Evolutionary conservation across 2,888 invertebrate genomes (phyloP).

Genomic region (Macrophya alboannulata): DNA sequence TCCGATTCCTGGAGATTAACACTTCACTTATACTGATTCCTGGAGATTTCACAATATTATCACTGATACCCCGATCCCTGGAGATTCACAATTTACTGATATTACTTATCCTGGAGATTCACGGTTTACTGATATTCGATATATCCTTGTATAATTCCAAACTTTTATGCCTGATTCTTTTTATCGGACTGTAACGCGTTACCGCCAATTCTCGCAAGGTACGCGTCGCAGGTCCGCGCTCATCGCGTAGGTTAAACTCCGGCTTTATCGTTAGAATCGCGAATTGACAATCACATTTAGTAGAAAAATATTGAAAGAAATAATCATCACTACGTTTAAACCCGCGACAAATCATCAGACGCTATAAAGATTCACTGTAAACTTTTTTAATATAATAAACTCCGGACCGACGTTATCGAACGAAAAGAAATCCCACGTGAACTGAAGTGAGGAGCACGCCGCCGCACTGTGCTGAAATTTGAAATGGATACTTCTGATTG

Average conservation of each 20-base stretch:
- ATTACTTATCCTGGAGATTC: background rate
- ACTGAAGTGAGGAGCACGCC: constrained; percentile 10
- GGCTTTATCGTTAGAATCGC: background rate
- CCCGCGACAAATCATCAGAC: background rate
- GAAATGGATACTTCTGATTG: constrained; percentile 9
- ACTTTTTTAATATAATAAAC: background rate
- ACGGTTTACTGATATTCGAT: background rate
- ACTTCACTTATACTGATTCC: too few species aligned
- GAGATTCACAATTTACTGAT: background rate
- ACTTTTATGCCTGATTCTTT: background rate
- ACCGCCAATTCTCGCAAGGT: background rate
- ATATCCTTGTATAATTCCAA: background rate
- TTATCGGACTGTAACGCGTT: background rate
- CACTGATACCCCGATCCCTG: too few species aligned
- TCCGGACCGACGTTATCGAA: background rate
- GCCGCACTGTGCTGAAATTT: background rate
- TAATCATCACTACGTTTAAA: background rate
- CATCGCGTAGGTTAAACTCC: background rate
- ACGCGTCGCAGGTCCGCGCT: background rate
- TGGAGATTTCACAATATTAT: too few species aligned
- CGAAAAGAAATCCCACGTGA: background rate
- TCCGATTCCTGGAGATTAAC: background rate
- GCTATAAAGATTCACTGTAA: background rate
- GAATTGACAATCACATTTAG: background rate
- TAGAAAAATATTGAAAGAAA: background rate